Base-by-base conservation (phyloP, 2,888 invertebrate species). In the Polia nebulosa region DNA sequence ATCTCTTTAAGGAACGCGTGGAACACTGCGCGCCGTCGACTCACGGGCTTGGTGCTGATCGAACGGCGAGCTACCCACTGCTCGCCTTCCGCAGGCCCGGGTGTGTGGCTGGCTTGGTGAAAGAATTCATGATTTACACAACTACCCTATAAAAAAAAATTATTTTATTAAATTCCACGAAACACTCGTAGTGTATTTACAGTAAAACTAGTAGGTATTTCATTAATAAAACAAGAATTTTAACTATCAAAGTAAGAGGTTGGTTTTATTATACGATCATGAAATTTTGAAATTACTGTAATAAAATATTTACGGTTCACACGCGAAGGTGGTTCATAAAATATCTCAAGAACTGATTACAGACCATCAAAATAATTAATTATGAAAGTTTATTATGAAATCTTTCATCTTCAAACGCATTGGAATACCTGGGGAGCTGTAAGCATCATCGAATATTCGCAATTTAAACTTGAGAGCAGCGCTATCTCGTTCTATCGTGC, bases 211-310 rank as follows among this genome's bases (percentile, higher is more conserved):
- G 32, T 22, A 20, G 32, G 39, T 52, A 60, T 71, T 71, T 62
- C 17, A 39, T 39, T 15, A 62, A 70, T 71, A 53, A 62, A 71
- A 72, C 47, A 72, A 41, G 53, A 72, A 56, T 52, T 65, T 56
- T 52, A 83, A 57, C 36, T 25, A 51, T 39, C 27, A 45, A 71
- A 65, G 55, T 44, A 36, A 72, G 32, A 65, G 20, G 25, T 52
- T 57, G 51, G 39, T 72, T 72, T 72, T 51, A 72, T 72, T 73
- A 57, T 45, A 73, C 67, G 73, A 41, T 45, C 74, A 58, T 73
- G 32, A 73, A 73, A 57, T 17, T 51, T 55, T 62, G 39, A 53
- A 72, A 72, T 73, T 41, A 72, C 52, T 17, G 29, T 56, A 74
- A 68, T 59, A 74, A 74, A 56, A 57, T 68, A 56, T 55, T 56